Evolutionary conservation across 2,113 vertebrate genomes (phyloP), one percentile per base, ranked within the genome.

Genomic region (Ctenomys sociabilis): DNA sequence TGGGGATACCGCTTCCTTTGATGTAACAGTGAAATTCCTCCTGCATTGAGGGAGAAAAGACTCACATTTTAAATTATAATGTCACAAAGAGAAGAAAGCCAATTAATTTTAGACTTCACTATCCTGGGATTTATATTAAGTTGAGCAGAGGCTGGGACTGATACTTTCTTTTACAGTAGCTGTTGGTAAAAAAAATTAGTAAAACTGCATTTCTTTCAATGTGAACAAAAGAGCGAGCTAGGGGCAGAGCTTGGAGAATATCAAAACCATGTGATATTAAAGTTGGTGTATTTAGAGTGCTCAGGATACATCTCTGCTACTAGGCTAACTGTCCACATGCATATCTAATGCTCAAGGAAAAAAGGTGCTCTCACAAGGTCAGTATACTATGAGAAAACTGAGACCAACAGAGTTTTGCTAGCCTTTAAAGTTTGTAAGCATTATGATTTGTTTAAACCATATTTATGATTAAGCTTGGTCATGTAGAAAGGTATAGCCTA

Each of bases 61-160:
- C 84, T 72, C 91, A 80, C 57, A 52, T 96, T 95, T 85, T 85
- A 90, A 96, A 96, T 97, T 92, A 95, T 49, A 64, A 54, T 93
- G 82, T 96, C 80, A 88, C 32, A 64, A 66, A 17, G 28, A 95
- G 52, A 94, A 96, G 66, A 96, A 96, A 92, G 59, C 32, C 84
- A 97, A 81, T 96, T 94, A 88, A 97, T 95, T 97, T 93, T 78
- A 94, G 95, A 96, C n/a, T 90, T 66, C 85, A 85, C 64, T 72
- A 92, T 88, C 78, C 70, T 90, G 81, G 87, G 45, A 88, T 94
- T 92, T 95, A 10, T 92, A 93, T 91, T 96, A 94, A 91, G 30
- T 78, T 93, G 52, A 26, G 26, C 87, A 93, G 77, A 96, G 59
- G 35, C 40, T 64, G n/a, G 45, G 81, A 78, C 77, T 93, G 61